Base-by-base conservation (phyloP, 23 tunicate genomes). In the Ciona savignyi region DNA sequence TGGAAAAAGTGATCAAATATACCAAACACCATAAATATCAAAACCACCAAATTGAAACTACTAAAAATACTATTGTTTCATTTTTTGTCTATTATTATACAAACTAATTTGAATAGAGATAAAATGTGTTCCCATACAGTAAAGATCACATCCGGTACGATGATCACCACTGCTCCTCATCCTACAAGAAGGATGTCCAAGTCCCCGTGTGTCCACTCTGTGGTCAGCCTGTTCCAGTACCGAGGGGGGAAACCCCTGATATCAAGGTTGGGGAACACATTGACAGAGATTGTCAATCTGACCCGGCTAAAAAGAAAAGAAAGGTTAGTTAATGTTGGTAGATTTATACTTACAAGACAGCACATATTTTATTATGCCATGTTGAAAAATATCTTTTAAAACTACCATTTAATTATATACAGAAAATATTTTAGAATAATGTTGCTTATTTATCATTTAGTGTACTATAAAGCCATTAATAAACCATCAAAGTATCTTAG, bases 131-230 rank as follows among this genome's bases (percentile, higher is more conserved):
- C 15, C 15, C 20, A 49, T 49, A 64, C 78, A 84, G 96, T 73
- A 88, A 88, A 78, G 74, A 82, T 66, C 96, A 88, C 66, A 82
- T 82, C 67, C 76, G 88, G 21, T 88, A 88, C 60, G 83, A 88
- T 22, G 81, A 88, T 68, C 96, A 88, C 67, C 62, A 82, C 3
- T 88, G 96, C 49, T 27, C 63, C 1, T 82, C 84, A 21, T 70
- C 96, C 21, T 88, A 82, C 84, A 88, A 82, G 77, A 88, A 82
- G 62, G 79, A 88, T 68, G 77, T 88, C 27, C 96, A 88, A 77
- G 96, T 88, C 21, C 96, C 96, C 27, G 96, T 88, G 3, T 88
- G 96, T 63, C 96, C 96, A 19, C 70, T 88, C 3, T 88, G 96
- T 71, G 76, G 80, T n/a, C 51, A 77, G 29, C 96, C 96, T 1